phyloP scores from a whole-genome alignment of 2,888 invertebrate genomes.

The Nomada flava region DNA sequence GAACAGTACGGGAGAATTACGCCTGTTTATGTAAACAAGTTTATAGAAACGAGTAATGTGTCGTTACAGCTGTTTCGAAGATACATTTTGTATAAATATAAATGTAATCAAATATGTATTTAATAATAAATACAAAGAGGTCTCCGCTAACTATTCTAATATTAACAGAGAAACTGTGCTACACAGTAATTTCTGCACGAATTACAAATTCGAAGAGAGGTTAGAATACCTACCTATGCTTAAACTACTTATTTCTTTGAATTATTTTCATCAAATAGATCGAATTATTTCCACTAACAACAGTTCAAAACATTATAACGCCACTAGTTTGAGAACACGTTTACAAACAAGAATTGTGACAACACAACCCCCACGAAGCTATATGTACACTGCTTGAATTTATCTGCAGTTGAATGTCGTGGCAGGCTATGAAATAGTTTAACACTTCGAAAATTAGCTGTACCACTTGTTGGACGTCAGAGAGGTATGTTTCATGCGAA shows the following conservation, averaged over 20 bases:
- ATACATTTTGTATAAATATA: neutral
- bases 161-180: neutral
- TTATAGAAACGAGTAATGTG: neutral
- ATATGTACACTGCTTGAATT: slow-evolving; percentile 9
- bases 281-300: neutral
- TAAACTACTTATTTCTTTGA: neutral
- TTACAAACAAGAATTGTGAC: slow-evolving; percentile 1
- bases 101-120: neutral
- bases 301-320: neutral
- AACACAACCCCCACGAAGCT: neutral
- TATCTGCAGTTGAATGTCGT: neutral
- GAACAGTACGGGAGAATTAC: neutral
- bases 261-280: neutral
- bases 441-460: neutral
- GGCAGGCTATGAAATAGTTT: no score
- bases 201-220: neutral
- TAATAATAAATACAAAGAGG: neutral
- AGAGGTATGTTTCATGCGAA: slow-evolving; percentile 19
- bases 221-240: slow-evolving; percentile 20
- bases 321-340: neutral
- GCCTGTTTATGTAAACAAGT: neutral
- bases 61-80: neutral
- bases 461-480: slow-evolving; percentile 40
- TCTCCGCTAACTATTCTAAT: neutral
- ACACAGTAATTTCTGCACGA: neutral